Conservation (phyloP, 2,113 vertebrate genomes). For the Calyptomena viridis region DNA sequence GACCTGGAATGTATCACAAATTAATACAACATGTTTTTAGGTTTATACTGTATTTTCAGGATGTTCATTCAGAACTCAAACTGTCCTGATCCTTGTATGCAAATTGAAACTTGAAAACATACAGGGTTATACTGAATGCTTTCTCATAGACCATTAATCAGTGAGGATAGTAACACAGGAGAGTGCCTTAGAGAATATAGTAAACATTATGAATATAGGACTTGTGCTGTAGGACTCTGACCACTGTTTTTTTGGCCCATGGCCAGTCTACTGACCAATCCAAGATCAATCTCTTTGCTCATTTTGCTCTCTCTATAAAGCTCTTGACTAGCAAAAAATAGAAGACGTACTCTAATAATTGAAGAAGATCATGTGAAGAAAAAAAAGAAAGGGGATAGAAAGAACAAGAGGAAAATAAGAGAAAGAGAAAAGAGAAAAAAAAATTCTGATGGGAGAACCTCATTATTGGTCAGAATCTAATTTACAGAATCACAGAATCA, state of each 20-base stretch:
- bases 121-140: neutral
- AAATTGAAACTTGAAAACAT: neutral
- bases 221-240: neutral
- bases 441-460: neutral
- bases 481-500: too few species aligned
- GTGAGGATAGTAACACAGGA: neutral
- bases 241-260: neutral
- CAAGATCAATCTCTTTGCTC: neutral
- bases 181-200: neutral
- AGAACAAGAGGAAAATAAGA: neutral
- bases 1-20: neutral
- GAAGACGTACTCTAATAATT: neutral
- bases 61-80: neutral
- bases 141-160: neutral
- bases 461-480: neutral
- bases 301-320: neutral
- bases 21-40: neutral
- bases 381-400: neutral
- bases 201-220: neutral
- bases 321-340: neutral
- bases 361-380: neutral
- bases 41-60: neutral
- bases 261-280: neutral
- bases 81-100: neutral
- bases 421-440: neutral